Conservation (phyloP, 2,797 vertebrate genomes). For the Macrochelys suwanniensis region DNA sequence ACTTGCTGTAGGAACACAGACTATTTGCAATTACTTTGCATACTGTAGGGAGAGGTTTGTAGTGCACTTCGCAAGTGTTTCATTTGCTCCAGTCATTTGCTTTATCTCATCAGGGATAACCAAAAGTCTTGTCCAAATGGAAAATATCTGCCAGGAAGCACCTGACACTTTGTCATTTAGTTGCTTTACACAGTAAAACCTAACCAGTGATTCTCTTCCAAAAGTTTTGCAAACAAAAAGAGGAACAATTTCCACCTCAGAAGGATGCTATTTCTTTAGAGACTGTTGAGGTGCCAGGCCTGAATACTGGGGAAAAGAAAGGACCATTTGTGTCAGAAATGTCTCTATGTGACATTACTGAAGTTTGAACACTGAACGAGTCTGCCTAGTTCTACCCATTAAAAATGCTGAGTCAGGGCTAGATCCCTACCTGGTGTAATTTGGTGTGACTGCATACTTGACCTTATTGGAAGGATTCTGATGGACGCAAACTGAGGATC, state of each 20-base stretch:
- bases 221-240: conserved; percentile 38
- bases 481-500: neutral
- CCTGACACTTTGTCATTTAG: conserved; percentile 13
- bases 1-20: conserved; percentile 33
- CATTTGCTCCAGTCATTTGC: conserved; percentile 35
- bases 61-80: conserved; percentile 44
- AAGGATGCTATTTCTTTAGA: conserved; percentile 36
- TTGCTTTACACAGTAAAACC: conserved; percentile 27
- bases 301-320: conserved; percentile 50
- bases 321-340: conserved; percentile 32
- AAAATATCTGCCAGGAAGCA: conserved; percentile 43
- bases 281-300: neutral
- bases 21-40: conserved; percentile 58
- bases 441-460: neutral
- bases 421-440: neutral
- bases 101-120: conserved; percentile 65
- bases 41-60: conserved; percentile 7
- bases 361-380: conserved; percentile 8
- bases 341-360: neutral
- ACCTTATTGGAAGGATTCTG: neutral
- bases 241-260: conserved; percentile 40
- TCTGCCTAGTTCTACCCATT: neutral
- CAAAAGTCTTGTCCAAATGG: conserved; percentile 55
- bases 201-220: conserved; percentile 45
- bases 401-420: neutral